Conservation (phyloP, 2,113 vertebrate genomes). For the Campylorhamphus procurvoides region DNA sequence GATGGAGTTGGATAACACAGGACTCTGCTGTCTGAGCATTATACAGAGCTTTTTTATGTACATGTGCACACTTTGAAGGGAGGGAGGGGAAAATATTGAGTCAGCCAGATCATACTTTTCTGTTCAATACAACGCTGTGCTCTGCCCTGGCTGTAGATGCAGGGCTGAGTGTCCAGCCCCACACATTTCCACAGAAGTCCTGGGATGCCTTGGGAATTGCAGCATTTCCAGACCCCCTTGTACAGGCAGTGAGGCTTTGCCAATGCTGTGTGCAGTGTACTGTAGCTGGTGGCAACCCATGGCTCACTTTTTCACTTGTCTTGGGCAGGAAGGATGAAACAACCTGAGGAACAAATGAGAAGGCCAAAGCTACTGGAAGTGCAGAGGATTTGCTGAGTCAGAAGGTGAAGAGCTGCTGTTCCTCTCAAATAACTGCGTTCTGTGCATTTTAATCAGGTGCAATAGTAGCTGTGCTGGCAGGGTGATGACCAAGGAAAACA, state of each 20-base stretch:
- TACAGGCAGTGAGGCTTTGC: neutral
- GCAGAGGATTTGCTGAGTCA: neutral
- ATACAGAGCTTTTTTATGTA: neutral
- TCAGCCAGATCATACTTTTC: neutral
- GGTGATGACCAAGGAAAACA: neutral
- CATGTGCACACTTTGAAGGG: neutral
- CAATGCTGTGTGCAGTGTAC: fast-evolving
- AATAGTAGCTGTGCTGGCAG: neutral
- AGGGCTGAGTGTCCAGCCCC: neutral
- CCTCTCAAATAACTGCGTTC: neutral
- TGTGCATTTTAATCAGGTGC: neutral
- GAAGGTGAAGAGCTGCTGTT: neutral
- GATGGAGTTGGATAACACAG: neutral
- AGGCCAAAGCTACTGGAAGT: neutral
- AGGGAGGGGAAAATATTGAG: neutral
- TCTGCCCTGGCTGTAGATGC: neutral
- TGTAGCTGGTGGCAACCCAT: neutral
- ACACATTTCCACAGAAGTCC: neutral
- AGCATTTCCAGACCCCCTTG: neutral
- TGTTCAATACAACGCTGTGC: fast-evolving
- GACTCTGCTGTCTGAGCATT: neutral
- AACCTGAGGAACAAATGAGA: neutral
- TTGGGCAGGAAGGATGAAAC: neutral
- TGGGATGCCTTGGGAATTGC: neutral
- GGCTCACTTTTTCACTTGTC: neutral